These are phyloP conservation scores for Rhineura floridana DNA, from an alignment of 2,113 vertebrate species.

Conservation along the genomic window DNA sequence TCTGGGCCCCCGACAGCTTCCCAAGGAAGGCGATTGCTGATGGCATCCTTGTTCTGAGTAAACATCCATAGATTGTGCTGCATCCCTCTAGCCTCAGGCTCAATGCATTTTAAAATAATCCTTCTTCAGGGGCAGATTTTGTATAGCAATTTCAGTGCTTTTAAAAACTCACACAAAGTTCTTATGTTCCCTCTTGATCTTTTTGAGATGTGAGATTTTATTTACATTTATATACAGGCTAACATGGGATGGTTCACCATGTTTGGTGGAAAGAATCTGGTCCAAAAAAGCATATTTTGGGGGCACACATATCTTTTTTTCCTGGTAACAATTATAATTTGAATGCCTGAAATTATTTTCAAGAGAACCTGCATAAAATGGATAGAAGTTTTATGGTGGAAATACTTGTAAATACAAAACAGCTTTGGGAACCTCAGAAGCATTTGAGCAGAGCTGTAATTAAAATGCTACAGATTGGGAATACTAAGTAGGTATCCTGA, in stretches of 20 bases:
- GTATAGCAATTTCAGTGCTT: not conserved
- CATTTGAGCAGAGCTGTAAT: not conserved
- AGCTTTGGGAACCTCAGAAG: not conserved
- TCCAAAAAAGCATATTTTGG: not conserved
- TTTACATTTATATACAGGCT: no score
- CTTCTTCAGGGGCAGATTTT: not conserved
- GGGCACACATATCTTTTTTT: not conserved
- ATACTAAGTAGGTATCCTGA: not conserved
- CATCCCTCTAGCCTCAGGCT: no score
- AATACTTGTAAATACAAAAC: constrained; percentile 7
- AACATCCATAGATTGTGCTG: no score
- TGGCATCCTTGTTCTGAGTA: no score
- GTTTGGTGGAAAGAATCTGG: not conserved
- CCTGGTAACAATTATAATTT: not conserved
- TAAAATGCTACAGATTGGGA: constrained; percentile 18
- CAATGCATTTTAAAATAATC: not conserved
- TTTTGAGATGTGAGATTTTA: no score
- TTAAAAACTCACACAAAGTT: no score
- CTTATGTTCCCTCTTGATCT: no score
- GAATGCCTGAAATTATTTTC: constrained; percentile 1
- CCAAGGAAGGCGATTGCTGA: no score
- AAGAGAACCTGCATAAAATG: not conserved
- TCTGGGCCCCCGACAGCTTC: no score
- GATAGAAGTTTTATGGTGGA: constrained; percentile 13
- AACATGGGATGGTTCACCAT: no score